phyloP scores from a whole-genome alignment of 2,797 vertebrate genomes.

The Tragelaphus oryx region DNA sequence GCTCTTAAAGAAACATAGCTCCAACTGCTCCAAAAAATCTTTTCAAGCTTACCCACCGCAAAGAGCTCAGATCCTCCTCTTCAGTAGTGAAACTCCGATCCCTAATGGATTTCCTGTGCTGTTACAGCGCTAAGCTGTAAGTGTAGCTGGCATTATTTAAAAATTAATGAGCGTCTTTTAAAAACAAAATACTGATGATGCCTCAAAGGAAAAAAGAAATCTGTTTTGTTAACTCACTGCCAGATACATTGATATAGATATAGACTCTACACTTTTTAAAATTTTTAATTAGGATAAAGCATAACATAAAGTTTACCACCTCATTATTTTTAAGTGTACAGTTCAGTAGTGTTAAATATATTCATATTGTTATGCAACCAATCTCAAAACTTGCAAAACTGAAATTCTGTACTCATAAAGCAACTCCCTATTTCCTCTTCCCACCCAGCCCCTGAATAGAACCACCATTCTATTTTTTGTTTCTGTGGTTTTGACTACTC shows the following conservation, averaged over 20 bases:
- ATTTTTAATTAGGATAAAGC: not conserved
- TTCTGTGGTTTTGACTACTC: not conserved
- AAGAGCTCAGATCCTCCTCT: not conserved
- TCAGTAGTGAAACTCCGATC: not conserved
- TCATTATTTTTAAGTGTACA: not conserved
- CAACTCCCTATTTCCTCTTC: not conserved
- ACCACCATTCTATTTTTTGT: not conserved
- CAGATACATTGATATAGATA: not conserved
- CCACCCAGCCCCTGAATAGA: not conserved
- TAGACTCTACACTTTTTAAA: not conserved
- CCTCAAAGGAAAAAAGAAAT: not conserved
- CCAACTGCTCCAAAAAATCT: not conserved
- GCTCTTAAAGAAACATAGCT: not conserved
- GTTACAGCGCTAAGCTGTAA: not conserved
- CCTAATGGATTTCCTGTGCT: not conserved
- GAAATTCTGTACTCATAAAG: not conserved
- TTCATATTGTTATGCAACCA: not conserved
- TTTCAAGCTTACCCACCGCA: not conserved
- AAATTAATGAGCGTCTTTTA: not conserved
- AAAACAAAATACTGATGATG: not conserved
- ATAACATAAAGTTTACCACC: not conserved
- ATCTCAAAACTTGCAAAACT: not conserved
- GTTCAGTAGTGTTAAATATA: not conserved
- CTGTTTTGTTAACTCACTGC: not conserved
- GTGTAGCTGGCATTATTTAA: not conserved